phyloP scores from a whole-genome alignment of 2,113 vertebrate species.

The Megaceryle maxima region DNA sequence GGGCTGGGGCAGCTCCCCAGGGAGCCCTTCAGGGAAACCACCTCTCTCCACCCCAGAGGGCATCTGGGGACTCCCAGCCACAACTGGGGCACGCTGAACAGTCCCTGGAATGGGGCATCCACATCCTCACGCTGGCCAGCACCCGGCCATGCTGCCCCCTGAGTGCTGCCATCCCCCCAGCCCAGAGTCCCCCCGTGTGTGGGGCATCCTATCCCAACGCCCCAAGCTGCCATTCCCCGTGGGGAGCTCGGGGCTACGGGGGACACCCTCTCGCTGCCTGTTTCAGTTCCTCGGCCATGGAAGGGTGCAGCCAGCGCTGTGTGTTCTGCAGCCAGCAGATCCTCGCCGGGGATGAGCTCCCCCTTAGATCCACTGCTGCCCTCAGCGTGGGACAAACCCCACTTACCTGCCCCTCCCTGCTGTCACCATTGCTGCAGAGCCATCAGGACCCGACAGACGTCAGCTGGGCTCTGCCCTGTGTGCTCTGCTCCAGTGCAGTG shows the following conservation, averaged over 20 bases:
- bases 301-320: neutral
- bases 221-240: neutral
- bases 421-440: neutral
- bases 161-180: neutral
- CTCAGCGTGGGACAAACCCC: fast-evolving
- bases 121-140: too few species aligned
- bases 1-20: neutral
- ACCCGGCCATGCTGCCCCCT: neutral
- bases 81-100: too few species aligned
- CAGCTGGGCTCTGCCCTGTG: fast-evolving
- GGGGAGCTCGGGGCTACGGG: neutral
- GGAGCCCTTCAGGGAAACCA: neutral
- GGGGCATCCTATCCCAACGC: fast-evolving
- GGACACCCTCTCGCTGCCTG: neutral
- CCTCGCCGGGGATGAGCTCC: too few species aligned
- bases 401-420: neutral
- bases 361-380: neutral
- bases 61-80: fast-evolving
- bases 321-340: neutral
- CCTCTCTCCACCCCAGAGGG: neutral
- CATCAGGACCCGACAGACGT: neutral
- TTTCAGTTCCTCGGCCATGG: neutral
- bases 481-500: neutral
- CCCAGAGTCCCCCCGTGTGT: fast-evolving
- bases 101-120: too few species aligned